Percentiles rank a stretch among this genome's conserved stretches.
These are phyloP conservation scores for Hybognathus amarus DNA, from an alignment of 2,797 vertebrate species.

Conservation along the genomic window DNA sequence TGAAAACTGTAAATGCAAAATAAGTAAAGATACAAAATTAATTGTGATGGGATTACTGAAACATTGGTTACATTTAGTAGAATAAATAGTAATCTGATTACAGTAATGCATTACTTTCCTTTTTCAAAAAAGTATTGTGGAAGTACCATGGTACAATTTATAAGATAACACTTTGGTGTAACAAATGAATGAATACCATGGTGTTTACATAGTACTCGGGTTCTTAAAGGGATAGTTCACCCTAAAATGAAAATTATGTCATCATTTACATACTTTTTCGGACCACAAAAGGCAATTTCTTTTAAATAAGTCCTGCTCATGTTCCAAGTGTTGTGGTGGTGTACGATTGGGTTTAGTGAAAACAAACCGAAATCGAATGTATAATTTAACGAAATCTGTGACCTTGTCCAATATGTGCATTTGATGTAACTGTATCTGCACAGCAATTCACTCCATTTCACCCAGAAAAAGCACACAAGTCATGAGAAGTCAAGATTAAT, in stretches of 20 bases:
- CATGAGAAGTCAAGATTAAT: not conserved
- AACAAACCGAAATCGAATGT: not conserved
- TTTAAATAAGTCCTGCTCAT: not conserved
- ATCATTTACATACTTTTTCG: not conserved
- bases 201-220: not conserved
- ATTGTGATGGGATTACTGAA: constrained; percentile 8
- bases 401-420: no score
- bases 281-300: not conserved
- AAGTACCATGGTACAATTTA: not conserved
- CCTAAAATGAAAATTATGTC: not conserved
- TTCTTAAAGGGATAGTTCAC: not conserved
- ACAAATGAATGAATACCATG: constrained; percentile 26
- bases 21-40: not conserved
- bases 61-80: not conserved
- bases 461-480: not conserved
- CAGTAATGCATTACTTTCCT: not conserved
- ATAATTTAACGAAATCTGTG: not conserved
- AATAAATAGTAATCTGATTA: not conserved
- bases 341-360: not conserved
- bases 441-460: not conserved
- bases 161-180: constrained; percentile 41
- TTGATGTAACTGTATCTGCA: no score
- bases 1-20: not conserved
- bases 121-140: not conserved
- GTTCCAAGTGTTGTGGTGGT: not conserved